Percentiles rank a stretch among this genome's conserved stretches.
Evolutionary conservation across 1,140 invertebrate genomes (phyloP).

Genomic region (Formica exsecta): DNA sequence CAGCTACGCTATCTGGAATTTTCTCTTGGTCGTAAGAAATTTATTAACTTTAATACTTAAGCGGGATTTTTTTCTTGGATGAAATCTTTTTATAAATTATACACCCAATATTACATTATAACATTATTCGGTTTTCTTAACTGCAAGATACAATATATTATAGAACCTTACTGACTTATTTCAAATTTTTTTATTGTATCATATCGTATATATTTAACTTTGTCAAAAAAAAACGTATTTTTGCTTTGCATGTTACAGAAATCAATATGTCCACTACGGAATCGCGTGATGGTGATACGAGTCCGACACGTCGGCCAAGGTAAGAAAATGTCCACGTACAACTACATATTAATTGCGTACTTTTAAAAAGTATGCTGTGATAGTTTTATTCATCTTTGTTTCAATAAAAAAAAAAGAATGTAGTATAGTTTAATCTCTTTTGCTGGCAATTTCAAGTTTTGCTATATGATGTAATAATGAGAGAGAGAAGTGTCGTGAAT

Average conservation of each 20-base stretch:
- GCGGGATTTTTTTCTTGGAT: too few relatives aligned
- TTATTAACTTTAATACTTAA: too few relatives aligned
- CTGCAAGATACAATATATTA: not conserved
- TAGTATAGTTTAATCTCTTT: conserved; percentile 33
- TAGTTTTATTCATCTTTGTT: not conserved
- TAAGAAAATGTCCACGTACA: conserved; percentile 69
- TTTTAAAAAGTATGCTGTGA: not conserved
- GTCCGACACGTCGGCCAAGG: conserved; percentile 80
- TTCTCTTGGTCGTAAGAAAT: too few relatives aligned
- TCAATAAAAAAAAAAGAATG: not conserved
- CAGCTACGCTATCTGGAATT: not conserved
- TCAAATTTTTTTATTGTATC: too few relatives aligned
- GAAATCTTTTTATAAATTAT: not conserved
- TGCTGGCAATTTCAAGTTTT: conserved; percentile 24
- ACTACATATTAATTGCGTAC: not conserved
- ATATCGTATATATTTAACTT: not conserved
- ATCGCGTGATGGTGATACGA: conserved; percentile 74
- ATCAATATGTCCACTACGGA: conserved; percentile 78
- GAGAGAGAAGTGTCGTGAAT: not conserved
- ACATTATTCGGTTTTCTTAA: not conserved
- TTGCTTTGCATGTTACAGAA: conserved; percentile 74
- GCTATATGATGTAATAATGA: conserved; percentile 14
- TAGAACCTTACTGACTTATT: not conserved
- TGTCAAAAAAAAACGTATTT: conserved; percentile 22
- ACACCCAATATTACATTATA: not conserved